Base-by-base conservation (phyloP, 1,140 invertebrate genomes). In the Drosophila rhopaloa region DNA sequence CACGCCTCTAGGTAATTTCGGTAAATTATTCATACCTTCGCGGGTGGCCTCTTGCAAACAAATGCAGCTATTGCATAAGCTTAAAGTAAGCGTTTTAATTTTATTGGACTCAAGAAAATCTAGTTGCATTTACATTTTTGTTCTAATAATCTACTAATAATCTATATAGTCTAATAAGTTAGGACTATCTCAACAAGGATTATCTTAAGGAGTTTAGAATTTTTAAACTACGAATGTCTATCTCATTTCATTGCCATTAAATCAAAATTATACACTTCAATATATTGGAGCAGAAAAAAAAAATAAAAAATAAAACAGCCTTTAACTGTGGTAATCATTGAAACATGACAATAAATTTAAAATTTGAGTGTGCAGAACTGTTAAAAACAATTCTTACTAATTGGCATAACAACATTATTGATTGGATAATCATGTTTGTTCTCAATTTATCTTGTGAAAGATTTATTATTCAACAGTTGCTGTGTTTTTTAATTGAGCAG, bases 21-120 rank as follows among this genome's bases (percentile, higher is more conserved):
- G 48, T 73, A 19, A 73, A 73, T 73, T 73, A 73, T 73, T 73
- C 48, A 73, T 71, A 70, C 35, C 44, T 14, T 70, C 35, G 43
- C 14, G 43, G 44, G 35, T 48, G 27, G 63, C 8, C 19, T 47
- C 50, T 44, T 10, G 38, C 32, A n/a, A 32, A 16, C 4, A 40
- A 54, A 14, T 54, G 48, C 41, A 70, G 27, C 9, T 29, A 35
- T 70, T 67, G 50, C 63, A 38, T 71, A 71, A 71, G 62, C 47
- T 13, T 7, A 32, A 37, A 14, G 43, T 24, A 50, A 2, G 16
- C 59, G 44, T 16, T 44, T 24, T 27, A 11, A 32, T 41, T 63
- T 6, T 14, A 37, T 59, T 35, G 11, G 11, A 5, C 16, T 35
- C 0, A 38, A 2, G 6, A 2, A n/a, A 24, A 38, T 16, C 8